Evolutionary conservation across 1,140 invertebrate genomes (phyloP).

Genomic region (Nixonia krombeini): DNA sequence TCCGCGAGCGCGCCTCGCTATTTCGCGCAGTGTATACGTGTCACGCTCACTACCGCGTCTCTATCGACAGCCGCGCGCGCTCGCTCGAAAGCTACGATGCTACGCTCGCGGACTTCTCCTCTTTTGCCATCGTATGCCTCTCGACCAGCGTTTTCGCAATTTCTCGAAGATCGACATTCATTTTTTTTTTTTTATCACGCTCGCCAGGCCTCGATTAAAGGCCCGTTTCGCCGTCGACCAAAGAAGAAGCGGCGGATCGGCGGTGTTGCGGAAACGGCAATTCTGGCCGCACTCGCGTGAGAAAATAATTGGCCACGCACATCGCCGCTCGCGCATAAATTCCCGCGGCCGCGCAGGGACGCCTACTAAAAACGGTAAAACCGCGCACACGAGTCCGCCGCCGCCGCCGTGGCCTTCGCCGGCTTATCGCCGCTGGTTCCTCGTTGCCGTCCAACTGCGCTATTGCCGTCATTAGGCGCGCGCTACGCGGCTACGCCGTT

Average conservation of each 20-base stretch:
- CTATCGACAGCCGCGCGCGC: too few species aligned
- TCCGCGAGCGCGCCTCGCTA: slow-evolving; percentile 4
- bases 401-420: slow-evolving; percentile 39
- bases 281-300: slow-evolving; percentile 47
- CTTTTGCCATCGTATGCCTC: too few species aligned
- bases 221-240: slow-evolving; percentile 29
- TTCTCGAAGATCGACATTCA: too few species aligned
- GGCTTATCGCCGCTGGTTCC: slow-evolving; percentile 32
- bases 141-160: too few species aligned
- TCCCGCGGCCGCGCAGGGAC: slow-evolving; percentile 37
- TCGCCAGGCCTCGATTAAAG: slow-evolving; percentile 33
- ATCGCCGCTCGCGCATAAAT: slow-evolving; percentile 47
- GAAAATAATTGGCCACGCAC: slow-evolving; percentile 50
- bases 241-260: slow-evolving; percentile 34
- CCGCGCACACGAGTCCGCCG: slow-evolving; percentile 28
- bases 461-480: slow-evolving; percentile 44
- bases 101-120: too few species aligned
- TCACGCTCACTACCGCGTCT: too few species aligned
- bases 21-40: too few species aligned
- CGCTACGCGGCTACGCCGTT: too few species aligned
- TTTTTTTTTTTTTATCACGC: too few species aligned
- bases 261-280: slow-evolving; percentile 44
- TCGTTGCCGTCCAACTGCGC: slow-evolving; percentile 43
- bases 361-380: slow-evolving; percentile 47
- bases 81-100: too few species aligned